phyloP scores from a whole-genome alignment of 2,888 invertebrate genomes.

The Falcaria lacertinaria region DNA sequence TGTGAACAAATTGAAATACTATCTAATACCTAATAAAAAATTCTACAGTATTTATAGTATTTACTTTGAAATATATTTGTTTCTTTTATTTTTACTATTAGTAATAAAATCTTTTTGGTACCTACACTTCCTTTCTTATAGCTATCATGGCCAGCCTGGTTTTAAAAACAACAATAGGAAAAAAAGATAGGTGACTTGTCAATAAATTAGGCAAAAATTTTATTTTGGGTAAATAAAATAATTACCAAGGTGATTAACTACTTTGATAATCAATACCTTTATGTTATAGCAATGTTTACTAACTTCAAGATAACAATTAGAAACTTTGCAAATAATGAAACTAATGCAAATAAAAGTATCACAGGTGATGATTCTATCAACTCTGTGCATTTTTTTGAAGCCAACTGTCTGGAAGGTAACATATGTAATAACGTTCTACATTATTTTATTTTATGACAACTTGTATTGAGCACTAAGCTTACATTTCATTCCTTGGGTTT shows the following conservation, averaged over 20 bases:
- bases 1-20: too few species aligned
- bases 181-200: neutral
- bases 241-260: constrained; percentile 44
- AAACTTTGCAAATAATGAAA: constrained; percentile 9
- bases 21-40: too few species aligned
- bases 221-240: constrained; percentile 28
- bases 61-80: too few species aligned
- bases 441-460: too few species aligned
- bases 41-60: too few species aligned
- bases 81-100: too few species aligned
- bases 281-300: constrained; percentile 3
- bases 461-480: too few species aligned
- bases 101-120: neutral
- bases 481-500: too few species aligned
- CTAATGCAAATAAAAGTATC: constrained; percentile 20
- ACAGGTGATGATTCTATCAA: constrained; percentile 25
- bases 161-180: neutral
- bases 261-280: constrained; percentile 7
- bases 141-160: constrained; percentile 3
- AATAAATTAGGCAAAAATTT: constrained; percentile 2
- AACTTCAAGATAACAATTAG: constrained; percentile 8
- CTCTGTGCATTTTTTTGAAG: constrained; percentile 38
- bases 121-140: neutral
- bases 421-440: too few species aligned
- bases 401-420: constrained; percentile 33